Evolutionary conservation across 2,888 invertebrate species (phyloP), one percentile per base, ranked within the genome.

Genomic region (Drosophila anomelani): DNA sequence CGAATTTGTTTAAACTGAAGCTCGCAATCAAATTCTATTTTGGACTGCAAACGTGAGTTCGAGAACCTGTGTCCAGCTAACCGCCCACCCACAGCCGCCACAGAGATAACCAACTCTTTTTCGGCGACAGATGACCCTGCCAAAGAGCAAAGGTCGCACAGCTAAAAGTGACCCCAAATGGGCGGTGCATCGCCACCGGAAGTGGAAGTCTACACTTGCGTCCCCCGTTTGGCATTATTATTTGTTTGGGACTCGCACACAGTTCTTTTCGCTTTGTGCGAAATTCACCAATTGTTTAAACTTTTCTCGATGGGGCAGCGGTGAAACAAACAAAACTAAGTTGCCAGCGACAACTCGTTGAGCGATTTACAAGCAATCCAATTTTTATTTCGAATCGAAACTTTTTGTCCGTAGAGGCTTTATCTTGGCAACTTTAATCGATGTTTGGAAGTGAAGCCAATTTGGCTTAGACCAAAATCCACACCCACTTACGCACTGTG

Each of bases 101-200:
- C 53, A 36, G 17, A 15, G 56, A 36, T 36, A 2, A 54, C 68
- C 72, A 59, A 44, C 66, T 74, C 66, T 69, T 69, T 60, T 76
- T 58, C 26, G 70, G 64, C 58, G 77, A 59, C 69, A 80, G 44
- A 44, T 54, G 51, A 59, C 47, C 47, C 47, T 17, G n/a, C 1
- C 57, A 51, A 49, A 57, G 76, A 38, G 70, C 70, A 72, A 72
- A 78, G 71, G 49, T 59, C 64, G 55, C 47, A 39, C n/a, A 13
- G 23, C 23, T 3, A 23, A 23, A 56, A 39, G 57, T 79, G 78
- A 83, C 85, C 82, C 82, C 68, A 49, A 56, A n/a, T 26, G 53
- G 51, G 23, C 55, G 59, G 80, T 80, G 69, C 85, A 82, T 75
- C 87, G 87, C 71, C 88, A 32, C 85, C 87, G 85, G 83, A 85